phyloP scores from a whole-genome alignment of 2,113 vertebrate genomes.

The Seriola rivoliana region DNA sequence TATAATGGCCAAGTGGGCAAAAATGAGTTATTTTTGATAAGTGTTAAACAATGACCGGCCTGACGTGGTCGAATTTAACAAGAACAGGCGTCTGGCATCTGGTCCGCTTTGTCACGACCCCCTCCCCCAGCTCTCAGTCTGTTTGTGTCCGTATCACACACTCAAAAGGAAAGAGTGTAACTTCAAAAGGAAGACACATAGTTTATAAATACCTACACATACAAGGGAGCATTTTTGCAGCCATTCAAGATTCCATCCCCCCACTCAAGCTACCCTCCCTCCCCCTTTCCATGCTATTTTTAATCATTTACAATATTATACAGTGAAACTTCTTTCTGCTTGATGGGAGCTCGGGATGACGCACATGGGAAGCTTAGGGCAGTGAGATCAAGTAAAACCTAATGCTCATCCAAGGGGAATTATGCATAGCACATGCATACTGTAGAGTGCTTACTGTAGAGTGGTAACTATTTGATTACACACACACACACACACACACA shows the following conservation, averaged over 20 bases:
- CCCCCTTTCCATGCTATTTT: conserved; percentile 61
- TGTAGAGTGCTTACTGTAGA: conserved; percentile 57
- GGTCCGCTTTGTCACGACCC: not conserved
- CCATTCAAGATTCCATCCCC: conserved; percentile 20
- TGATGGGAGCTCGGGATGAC: conserved; percentile 68
- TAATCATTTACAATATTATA: conserved; percentile 77
- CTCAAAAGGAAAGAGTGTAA: not conserved
- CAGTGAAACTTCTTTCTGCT: conserved; percentile 72
- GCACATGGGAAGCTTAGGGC: conserved; percentile 71
- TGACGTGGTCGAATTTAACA: conserved; percentile 36
- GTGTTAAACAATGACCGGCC: conserved; percentile 29
- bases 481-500: not conserved
- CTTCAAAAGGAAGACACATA: conserved; percentile 31
- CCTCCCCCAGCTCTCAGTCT: conserved; percentile 11
- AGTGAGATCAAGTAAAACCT: conserved; percentile 77
- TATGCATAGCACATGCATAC: conserved; percentile 67
- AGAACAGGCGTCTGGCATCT: conserved; percentile 43
- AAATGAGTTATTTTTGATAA: conserved; percentile 46
- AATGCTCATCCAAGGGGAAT: conserved; percentile 79
- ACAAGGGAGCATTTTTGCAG: conserved; percentile 42
- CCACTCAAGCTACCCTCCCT: conserved; percentile 2
- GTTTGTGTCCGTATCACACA: conserved; percentile 23
- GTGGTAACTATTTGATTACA: conserved; percentile 49
- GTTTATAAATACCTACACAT: conserved; percentile 34
- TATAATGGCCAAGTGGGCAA: conserved; percentile 47